phyloP scores from a whole-genome alignment of 2,797 vertebrate genomes.

The Mormyrops attenuatus region DNA sequence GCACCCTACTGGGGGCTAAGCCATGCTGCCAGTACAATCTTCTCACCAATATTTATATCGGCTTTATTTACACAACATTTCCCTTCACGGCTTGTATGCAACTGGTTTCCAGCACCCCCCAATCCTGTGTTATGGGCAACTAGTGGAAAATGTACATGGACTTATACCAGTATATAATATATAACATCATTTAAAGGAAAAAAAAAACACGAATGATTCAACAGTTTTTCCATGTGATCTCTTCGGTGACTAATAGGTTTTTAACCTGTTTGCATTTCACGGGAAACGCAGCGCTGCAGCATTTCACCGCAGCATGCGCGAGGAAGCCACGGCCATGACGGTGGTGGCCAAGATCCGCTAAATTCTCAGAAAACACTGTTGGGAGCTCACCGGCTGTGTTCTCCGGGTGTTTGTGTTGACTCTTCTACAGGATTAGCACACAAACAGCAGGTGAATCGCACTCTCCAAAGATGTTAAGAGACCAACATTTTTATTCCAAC shows the following conservation, averaged over 20 bases:
- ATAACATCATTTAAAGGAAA: constrained; percentile 56
- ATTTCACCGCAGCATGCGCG: neutral
- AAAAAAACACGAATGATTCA: constrained; percentile 44
- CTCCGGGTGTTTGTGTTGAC: neutral
- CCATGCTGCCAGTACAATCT: neutral
- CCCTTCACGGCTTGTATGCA: neutral
- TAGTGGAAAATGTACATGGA: neutral
- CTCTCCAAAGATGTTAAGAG: constrained; percentile 27
- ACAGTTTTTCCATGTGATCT: constrained; percentile 26
- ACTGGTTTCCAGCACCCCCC: neutral
- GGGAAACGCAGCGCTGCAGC: constrained; percentile 27
- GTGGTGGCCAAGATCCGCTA: neutral
- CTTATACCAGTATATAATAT: constrained; percentile 36
- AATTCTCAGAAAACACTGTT: neutral
- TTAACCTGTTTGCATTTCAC: neutral
- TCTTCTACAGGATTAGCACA: neutral
- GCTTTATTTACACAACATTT: neutral
- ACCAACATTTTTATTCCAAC: constrained; percentile 36
- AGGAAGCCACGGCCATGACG: neutral
- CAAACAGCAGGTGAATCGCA: neutral
- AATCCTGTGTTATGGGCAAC: neutral
- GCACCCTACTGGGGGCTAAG: too few species aligned
- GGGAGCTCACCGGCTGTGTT: constrained; percentile 13
- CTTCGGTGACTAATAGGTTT: neutral
- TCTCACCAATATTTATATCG: neutral